These are phyloP conservation scores for Oasisia sp. DNA, from an alignment of 2,888 invertebrate genomes.

Conservation along the genomic window DNA sequence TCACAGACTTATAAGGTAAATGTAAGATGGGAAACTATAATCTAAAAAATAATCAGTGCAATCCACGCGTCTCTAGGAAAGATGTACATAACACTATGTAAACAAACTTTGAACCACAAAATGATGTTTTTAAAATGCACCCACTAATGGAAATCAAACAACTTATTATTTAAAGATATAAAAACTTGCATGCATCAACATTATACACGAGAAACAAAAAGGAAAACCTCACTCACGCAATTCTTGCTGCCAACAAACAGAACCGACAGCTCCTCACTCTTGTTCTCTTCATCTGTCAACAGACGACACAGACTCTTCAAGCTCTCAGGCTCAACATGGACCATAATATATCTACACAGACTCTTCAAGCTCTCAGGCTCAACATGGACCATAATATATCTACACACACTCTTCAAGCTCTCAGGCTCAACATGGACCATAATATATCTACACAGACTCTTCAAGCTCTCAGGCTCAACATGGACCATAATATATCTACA, in stretches of 20 bases:
- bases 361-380: background rate
- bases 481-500: conserved; percentile 21
- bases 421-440: background rate
- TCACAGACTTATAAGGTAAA: background rate
- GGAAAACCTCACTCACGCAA: conserved; percentile 50
- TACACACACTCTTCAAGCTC: conserved; percentile 19
- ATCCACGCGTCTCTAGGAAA: too few species aligned
- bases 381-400: too few species aligned
- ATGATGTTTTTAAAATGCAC: background rate
- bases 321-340: background rate
- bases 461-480: background rate
- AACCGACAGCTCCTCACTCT: conserved; percentile 55
- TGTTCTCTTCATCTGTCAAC: conserved; percentile 38
- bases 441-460: conserved; percentile 23
- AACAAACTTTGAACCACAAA: background rate
- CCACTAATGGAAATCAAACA: background rate
- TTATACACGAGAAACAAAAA: too few species aligned
- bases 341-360: background rate
- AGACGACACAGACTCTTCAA: conserved; percentile 22
- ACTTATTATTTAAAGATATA: background rate
- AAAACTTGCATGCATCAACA: background rate
- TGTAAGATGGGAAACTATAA: background rate
- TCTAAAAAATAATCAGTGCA: background rate
- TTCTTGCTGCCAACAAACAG: conserved; percentile 60
- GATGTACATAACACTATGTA: background rate